Evolutionary conservation across 2,113 vertebrate species (phyloP).

Genomic region (Grallaria varia): DNA sequence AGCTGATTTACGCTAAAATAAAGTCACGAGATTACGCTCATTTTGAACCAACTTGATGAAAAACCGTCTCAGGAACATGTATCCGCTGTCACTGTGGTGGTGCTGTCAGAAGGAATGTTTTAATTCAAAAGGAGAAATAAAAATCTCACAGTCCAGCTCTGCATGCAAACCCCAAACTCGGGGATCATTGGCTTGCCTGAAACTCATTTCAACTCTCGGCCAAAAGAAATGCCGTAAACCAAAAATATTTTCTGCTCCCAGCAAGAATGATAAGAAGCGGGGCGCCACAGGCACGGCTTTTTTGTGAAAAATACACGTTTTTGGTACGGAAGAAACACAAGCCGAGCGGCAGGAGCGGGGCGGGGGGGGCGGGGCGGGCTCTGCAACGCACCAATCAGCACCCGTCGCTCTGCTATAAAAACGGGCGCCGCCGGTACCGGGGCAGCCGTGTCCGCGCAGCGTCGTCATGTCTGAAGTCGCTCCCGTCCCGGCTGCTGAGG

Average conservation of each 20-base stretch:
- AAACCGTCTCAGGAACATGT: background rate
- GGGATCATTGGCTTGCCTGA: background rate
- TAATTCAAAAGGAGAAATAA: conserved; percentile 35
- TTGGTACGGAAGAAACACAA: conserved; percentile 68
- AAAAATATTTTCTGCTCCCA: background rate
- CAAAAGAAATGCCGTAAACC: accelerated
- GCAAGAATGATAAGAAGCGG: background rate
- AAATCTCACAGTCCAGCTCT: background rate
- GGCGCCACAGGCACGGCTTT: background rate
- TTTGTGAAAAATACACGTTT: conserved; percentile 26
- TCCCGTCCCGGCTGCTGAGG: background rate
- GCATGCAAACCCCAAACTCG: background rate
- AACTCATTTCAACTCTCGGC: accelerated
- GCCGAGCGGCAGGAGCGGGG: background rate
- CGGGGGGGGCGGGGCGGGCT: background rate
- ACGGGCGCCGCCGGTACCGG: accelerated
- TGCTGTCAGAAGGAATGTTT: background rate
- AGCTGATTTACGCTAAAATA: background rate
- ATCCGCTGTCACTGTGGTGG: background rate
- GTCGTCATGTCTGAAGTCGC: background rate
- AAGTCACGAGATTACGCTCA: accelerated
- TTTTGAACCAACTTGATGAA: background rate
- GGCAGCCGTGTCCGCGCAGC: accelerated
- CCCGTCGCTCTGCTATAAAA: conserved; percentile 66
- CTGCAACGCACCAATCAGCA: conserved; percentile 61